Percentiles rank a stretch among this genome's conserved stretches.
phyloP scores from a whole-genome alignment of 2,888 invertebrate genomes.

The Dolomedes plantarius region DNA sequence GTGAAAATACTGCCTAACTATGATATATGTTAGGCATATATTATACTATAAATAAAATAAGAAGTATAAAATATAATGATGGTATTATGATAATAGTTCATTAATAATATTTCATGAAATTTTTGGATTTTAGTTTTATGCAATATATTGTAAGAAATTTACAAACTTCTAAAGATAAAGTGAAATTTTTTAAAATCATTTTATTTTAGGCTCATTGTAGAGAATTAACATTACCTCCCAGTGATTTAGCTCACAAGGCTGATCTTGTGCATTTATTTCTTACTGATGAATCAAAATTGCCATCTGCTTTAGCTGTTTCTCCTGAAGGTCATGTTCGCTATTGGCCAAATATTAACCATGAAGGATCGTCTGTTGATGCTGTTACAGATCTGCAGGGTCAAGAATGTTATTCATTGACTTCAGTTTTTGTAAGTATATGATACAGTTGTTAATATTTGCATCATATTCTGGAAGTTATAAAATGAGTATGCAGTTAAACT shows the following conservation, averaged over 20 bases:
- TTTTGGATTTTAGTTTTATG: too few species aligned
- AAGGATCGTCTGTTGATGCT: constrained; percentile 89
- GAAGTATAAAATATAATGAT: too few species aligned
- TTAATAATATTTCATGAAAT: too few species aligned
- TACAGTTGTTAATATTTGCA: constrained; percentile 78
- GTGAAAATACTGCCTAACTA: too few species aligned
- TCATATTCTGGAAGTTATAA: too few species aligned
- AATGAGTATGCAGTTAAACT: too few species aligned
- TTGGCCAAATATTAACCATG: constrained; percentile 93
- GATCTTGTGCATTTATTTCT: constrained; percentile 82
- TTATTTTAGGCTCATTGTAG: constrained; percentile 82
- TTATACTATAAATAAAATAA: too few species aligned
- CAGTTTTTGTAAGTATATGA: constrained; percentile 75
- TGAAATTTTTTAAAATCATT: background rate
- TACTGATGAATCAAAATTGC: constrained; percentile 79
- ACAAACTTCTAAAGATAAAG: too few species aligned
- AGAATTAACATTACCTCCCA: constrained; percentile 91
- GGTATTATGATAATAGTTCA: too few species aligned
- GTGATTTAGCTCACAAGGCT: constrained; percentile 88
- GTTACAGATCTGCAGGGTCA: constrained; percentile 86
- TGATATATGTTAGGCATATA: too few species aligned
- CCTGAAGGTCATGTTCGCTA: constrained; percentile 95
- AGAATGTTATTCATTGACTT: constrained; percentile 77
- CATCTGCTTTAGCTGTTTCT: constrained; percentile 92
- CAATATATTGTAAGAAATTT: too few species aligned